phyloP scores from a whole-genome alignment of 2,113 vertebrate genomes.

The Monarcha castaneiventris region DNA sequence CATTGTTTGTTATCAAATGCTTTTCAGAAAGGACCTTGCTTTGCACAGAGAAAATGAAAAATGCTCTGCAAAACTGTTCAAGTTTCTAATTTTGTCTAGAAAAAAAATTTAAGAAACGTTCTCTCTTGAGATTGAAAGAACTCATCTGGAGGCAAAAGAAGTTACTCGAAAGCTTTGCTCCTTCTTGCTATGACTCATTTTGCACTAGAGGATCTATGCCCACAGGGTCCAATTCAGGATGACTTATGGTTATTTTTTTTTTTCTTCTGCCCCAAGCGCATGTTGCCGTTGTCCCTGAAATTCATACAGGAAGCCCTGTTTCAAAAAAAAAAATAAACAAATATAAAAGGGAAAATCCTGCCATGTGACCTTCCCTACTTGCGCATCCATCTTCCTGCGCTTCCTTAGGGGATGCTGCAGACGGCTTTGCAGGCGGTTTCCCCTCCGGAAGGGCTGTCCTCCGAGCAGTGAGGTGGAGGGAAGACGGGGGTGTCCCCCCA shows the following conservation, averaged over 20 bases:
- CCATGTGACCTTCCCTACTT: not conserved
- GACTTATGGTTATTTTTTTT: not conserved
- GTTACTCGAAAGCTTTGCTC: not conserved
- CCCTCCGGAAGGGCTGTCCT: not conserved
- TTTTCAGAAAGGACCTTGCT: not conserved
- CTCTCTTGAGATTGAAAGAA: not conserved
- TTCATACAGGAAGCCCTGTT: not conserved
- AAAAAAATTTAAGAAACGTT: not conserved
- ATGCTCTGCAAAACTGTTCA: not conserved
- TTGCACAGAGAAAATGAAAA: not conserved
- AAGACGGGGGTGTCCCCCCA: too few species aligned
- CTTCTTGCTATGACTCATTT: not conserved
- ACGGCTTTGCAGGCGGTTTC: not conserved
- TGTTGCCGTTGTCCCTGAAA: not conserved
- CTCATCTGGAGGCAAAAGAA: not conserved
- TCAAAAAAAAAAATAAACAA: not conserved
- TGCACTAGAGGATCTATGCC: not conserved
- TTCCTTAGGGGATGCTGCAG: not conserved
- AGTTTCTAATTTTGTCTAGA: not conserved
- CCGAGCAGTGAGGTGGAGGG: not conserved
- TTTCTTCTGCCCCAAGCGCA: fast-evolving
- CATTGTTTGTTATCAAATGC: not conserved
- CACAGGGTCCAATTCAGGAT: not conserved
- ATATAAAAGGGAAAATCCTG: not conserved
- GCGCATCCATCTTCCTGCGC: not conserved